Conservation (phyloP, 2,797 vertebrate species). For the Lophius americanus region DNA sequence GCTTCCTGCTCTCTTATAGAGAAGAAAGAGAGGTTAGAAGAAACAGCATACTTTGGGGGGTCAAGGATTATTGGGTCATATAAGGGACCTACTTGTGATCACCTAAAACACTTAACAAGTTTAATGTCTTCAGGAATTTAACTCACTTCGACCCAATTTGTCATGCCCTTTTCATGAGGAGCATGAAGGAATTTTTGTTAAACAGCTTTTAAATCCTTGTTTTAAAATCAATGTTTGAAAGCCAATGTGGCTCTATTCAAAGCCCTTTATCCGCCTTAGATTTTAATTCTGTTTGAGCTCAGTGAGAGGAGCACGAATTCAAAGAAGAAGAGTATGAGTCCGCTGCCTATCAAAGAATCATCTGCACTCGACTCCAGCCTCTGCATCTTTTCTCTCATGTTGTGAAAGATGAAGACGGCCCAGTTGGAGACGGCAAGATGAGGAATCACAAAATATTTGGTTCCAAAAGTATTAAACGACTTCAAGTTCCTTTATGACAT, state of each 20-base stretch:
- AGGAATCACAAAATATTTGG: slow-evolving; percentile 30
- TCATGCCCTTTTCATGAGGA: slow-evolving; percentile 3
- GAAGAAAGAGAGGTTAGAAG: slow-evolving; percentile 43
- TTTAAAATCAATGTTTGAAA: slow-evolving; percentile 33
- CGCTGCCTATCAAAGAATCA: slow-evolving; percentile 39
- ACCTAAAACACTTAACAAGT: slow-evolving; percentile 4
- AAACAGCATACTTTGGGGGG: slow-evolving; percentile 19
- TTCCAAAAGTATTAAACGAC: slow-evolving; percentile 31
- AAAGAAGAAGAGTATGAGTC: slow-evolving; percentile 14
- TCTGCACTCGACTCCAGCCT: slow-evolving; percentile 20
- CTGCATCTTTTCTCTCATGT: slow-evolving; percentile 43
- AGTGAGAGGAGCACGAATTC: slow-evolving; percentile 26
- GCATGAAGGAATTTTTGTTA: background rate
- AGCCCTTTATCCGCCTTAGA: slow-evolving; percentile 23
- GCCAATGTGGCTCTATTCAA: slow-evolving; percentile 25
- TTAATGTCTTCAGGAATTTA: slow-evolving; percentile 15
- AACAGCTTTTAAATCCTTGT: background rate
- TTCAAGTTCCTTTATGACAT: slow-evolving; percentile 53
- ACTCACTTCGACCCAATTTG: slow-evolving; percentile 29
- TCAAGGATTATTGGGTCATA: slow-evolving; percentile 48
- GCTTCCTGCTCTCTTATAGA: slow-evolving; percentile 56
- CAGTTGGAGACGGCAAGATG: slow-evolving; percentile 36
- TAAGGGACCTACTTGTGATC: slow-evolving; percentile 17
- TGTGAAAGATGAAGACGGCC: slow-evolving; percentile 59
- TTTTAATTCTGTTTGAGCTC: slow-evolving; percentile 39